Percentiles rank a stretch among this genome's conserved stretches.
These are phyloP conservation scores for Dipodomys spectabilis DNA, from an alignment of 2,113 vertebrate genomes.

Conservation along the genomic window DNA sequence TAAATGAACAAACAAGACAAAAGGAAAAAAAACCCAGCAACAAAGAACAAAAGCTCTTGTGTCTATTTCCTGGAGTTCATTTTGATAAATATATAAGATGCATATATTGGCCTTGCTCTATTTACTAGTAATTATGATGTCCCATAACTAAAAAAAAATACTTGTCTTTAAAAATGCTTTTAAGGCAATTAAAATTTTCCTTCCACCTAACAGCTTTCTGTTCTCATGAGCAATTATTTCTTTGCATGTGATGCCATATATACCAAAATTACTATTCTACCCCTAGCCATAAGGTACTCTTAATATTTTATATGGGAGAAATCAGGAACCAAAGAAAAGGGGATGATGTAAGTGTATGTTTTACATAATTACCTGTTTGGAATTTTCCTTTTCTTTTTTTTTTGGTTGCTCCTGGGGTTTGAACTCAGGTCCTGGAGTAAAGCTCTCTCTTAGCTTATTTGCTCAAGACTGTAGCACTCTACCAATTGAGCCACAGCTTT, in stretches of 20 bases:
- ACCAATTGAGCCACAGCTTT: too few relatives aligned
- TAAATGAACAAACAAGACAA: too few relatives aligned
- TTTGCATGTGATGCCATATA: neutral
- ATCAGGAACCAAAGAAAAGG: neutral
- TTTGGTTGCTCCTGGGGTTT: too few relatives aligned
- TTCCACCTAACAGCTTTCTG: neutral
- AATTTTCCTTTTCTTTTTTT: neutral
- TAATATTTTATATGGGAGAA: slow-evolving; percentile 10
- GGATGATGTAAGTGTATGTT: neutral
- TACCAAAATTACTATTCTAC: neutral
- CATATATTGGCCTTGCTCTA: neutral
- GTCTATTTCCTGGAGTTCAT: too few relatives aligned
- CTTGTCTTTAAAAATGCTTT: neutral
- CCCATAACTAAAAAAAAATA: neutral
- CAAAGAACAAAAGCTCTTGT: too few relatives aligned
- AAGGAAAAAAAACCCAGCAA: too few relatives aligned
- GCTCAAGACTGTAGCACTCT: too few relatives aligned
- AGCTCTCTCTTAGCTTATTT: too few relatives aligned
- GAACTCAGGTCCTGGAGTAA: too few relatives aligned
- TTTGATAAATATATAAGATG: too few relatives aligned
- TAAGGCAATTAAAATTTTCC: neutral
- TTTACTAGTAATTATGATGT: neutral
- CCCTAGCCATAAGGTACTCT: neutral
- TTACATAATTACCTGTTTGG: neutral
- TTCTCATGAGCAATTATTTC: neutral